Evolutionary conservation across 2,888 invertebrate genomes (phyloP).

Genomic region (Tricholauxania praeusta): DNA sequence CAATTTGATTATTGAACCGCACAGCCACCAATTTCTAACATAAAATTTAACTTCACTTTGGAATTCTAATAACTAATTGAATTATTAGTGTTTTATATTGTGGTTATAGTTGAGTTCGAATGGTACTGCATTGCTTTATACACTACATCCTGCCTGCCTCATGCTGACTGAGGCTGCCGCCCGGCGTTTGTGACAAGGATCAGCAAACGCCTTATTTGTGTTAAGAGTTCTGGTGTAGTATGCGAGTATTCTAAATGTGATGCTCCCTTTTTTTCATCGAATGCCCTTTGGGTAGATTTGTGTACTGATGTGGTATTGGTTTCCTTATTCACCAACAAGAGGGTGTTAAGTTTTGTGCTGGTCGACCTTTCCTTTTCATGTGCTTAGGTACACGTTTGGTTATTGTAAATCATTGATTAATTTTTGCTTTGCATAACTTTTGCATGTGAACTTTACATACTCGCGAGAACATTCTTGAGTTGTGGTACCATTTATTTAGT

Average conservation of each 20-base stretch:
- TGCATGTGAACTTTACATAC: constrained; percentile 51
- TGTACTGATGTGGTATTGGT: background rate
- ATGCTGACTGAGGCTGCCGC: constrained; percentile 29
- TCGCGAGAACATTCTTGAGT: background rate
- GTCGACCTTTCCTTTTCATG: constrained; percentile 36
- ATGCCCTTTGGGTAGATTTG: background rate
- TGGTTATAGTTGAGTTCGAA: background rate
- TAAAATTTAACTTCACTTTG: constrained; percentile 32
- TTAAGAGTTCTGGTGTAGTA: constrained; percentile 37
- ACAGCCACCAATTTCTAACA: constrained; percentile 29
- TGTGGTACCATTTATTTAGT: background rate
- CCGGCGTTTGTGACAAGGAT: constrained; percentile 58
- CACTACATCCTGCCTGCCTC: background rate
- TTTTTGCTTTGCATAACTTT: constrained; percentile 52
- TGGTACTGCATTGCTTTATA: background rate
- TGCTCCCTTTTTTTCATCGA: background rate
- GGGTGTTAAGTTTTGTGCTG: constrained; percentile 49
- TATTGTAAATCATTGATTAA: constrained; percentile 65
- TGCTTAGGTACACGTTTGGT: constrained; percentile 55
- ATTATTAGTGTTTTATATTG: constrained; percentile 51
- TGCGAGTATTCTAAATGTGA: constrained; percentile 2
- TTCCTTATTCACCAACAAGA: constrained; percentile 52
- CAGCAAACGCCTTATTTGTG: constrained; percentile 63
- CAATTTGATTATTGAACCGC: constrained; percentile 37
- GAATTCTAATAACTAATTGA: constrained; percentile 60